Conservation (phyloP, 2,888 invertebrate genomes). For the Himalopsyche tibetana region DNA sequence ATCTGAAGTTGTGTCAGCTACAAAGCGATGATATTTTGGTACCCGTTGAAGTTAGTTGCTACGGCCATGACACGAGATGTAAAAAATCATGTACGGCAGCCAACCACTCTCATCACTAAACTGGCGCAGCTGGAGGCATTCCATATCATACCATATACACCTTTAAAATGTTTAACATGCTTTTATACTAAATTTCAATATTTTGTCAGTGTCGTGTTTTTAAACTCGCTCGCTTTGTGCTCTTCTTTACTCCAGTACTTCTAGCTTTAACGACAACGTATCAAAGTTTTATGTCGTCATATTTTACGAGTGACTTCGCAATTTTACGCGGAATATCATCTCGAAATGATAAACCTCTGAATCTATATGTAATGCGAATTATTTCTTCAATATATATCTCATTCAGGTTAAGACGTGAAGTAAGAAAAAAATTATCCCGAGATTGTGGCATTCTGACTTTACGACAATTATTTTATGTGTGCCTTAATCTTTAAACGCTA, state of each 20-base stretch:
- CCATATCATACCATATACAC: conserved; percentile 39
- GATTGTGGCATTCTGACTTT: no score
- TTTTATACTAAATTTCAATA: conserved; percentile 58
- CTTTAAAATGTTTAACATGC: conserved; percentile 60
- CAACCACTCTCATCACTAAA: conserved; percentile 53
- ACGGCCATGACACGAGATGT: not conserved
- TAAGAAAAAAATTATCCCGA: no score
- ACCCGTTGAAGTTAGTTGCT: not conserved
- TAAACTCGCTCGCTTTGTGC: conserved; percentile 21
- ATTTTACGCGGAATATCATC: conserved; percentile 31
- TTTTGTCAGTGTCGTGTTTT: conserved; percentile 56
- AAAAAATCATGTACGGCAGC: conserved; percentile 3
- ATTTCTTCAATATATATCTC: not conserved
- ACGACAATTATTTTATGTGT: no score
- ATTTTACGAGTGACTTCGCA: conserved; percentile 41
- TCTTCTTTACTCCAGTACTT: not conserved
- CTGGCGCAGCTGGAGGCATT: conserved; percentile 52
- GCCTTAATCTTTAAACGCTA: no score
- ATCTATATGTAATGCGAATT: not conserved
- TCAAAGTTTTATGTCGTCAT: conserved; percentile 43
- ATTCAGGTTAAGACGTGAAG: no score
- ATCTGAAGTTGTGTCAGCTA: no score
- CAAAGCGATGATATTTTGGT: no score
- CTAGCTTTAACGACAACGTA: conserved; percentile 14
- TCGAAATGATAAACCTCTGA: conserved; percentile 8